A percentile compares a stretch with the other conserved stretches of the same genome.
phyloP scores from a whole-genome alignment of 2,113 vertebrate species.

The Scomber scombrus region DNA sequence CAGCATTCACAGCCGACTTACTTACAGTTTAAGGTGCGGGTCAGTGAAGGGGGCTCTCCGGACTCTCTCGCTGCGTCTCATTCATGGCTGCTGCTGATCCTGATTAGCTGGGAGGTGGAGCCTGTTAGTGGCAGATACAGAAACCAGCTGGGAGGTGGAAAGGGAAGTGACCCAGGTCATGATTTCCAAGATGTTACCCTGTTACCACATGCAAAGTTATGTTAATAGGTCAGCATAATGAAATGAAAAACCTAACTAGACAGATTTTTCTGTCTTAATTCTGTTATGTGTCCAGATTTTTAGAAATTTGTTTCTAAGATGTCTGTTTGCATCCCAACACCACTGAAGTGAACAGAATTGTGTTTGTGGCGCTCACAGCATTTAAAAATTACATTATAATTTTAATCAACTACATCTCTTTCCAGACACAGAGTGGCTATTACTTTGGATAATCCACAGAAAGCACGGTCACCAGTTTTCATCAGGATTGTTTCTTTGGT shows the following conservation, averaged over 20 bases:
- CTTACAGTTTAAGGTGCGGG: conserved; percentile 49
- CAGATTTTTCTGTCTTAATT: too few species aligned
- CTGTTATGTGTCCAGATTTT: too few species aligned
- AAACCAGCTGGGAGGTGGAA: conserved; percentile 51
- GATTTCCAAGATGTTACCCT: conserved; percentile 1
- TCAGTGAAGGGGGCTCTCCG: conserved; percentile 49
- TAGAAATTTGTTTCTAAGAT: too few species aligned
- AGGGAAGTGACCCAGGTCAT: conserved; percentile 33
- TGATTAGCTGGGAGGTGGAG: conserved; percentile 83
- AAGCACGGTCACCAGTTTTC: too few species aligned
- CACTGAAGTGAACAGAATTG: too few species aligned
- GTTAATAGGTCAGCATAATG: not conserved
- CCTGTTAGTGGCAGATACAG: conserved; percentile 60
- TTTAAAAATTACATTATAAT: too few species aligned
- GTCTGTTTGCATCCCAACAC: too few species aligned
- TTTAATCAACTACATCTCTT: too few species aligned
- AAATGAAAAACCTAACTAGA: not conserved
- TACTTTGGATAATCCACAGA: too few species aligned
- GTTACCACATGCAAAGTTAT: not conserved
- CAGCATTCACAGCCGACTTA: not conserved
- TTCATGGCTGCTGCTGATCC: conserved; percentile 83
- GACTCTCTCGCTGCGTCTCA: conserved; percentile 62
- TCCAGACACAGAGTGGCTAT: too few species aligned
- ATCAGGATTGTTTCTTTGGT: too few species aligned
- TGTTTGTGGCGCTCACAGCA: too few species aligned